Evolutionary conservation across 1,140 invertebrate genomes (phyloP).

Genomic region (Amphibalanus amphitrite): DNA sequence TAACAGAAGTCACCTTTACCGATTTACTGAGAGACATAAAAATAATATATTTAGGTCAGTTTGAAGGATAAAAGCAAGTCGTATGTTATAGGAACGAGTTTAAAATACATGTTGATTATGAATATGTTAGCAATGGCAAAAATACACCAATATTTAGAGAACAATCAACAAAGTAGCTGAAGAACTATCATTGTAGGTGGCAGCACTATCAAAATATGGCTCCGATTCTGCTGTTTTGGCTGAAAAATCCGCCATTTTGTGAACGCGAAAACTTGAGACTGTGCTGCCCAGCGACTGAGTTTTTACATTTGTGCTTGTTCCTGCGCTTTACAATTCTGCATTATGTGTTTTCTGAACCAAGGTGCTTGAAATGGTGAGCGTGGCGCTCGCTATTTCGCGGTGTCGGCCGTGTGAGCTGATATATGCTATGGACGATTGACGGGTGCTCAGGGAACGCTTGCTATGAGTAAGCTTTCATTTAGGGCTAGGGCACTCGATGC

Average conservation of each 20-base stretch:
- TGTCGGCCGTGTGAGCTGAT: background rate
- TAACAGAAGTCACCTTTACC: too few species aligned
- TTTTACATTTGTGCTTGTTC: background rate
- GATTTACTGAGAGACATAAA: too few species aligned
- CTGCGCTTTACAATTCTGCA: background rate
- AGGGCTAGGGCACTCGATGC: constrained; percentile 94
- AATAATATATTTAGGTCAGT: too few species aligned
- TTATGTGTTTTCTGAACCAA: background rate
- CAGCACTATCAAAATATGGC: too few species aligned
- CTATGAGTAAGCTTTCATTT: constrained; percentile 82
- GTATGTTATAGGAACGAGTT: too few species aligned
- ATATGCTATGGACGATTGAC: background rate
- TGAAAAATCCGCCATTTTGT: background rate
- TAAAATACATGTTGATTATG: too few species aligned
- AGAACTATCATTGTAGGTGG: too few species aligned
- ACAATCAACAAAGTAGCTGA: too few species aligned
- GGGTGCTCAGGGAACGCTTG: background rate
- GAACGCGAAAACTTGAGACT: background rate
- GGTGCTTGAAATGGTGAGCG: background rate
- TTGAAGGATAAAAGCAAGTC: too few species aligned
- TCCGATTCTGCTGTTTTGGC: too few species aligned
- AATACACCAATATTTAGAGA: too few species aligned
- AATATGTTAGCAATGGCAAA: too few species aligned
- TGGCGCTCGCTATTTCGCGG: background rate
- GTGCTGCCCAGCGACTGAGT: background rate